Evolutionary conservation across 2,888 invertebrate species (phyloP).

Genomic region (Caradrina kadenii): DNA sequence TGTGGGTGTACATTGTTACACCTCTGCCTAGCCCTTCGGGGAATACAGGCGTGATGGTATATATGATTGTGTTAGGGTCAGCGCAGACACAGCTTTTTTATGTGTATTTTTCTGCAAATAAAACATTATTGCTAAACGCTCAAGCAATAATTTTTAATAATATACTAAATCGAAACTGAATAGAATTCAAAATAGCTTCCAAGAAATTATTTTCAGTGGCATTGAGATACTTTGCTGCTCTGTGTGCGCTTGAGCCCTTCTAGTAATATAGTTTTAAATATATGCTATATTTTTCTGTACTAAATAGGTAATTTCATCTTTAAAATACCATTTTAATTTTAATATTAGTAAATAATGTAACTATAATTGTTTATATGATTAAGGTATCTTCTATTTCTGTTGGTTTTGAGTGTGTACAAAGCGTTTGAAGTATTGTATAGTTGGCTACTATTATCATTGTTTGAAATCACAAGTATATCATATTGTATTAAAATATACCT

Average conservation of each 20-base stretch:
- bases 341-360: slow-evolving; percentile 28
- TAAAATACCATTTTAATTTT: slow-evolving; percentile 22
- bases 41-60: too few relatives aligned
- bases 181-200: neutral
- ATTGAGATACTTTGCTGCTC: neutral
- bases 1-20: too few relatives aligned
- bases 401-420: slow-evolving; percentile 53
- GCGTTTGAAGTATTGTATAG: slow-evolving; percentile 36
- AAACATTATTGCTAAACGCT: too few relatives aligned
- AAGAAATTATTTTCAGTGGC: too few relatives aligned
- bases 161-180: neutral
- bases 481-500: slow-evolving; percentile 19
- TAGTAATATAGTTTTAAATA: neutral
- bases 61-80: neutral
- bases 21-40: too few relatives aligned
- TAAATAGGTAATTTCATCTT: slow-evolving; percentile 6
- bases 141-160: too few relatives aligned
- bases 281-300: slow-evolving; percentile 15
- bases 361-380: slow-evolving; percentile 26
- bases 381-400: slow-evolving; percentile 21
- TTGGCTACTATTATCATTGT: slow-evolving; percentile 11
- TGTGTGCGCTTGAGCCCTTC: neutral
- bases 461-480: slow-evolving; percentile 32
- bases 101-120: too few relatives aligned
- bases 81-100: too few relatives aligned